Evolutionary conservation across 2,113 vertebrate genomes (phyloP), one percentile per base, ranked within the genome.

Genomic region (Oophaga pumilio): DNA sequence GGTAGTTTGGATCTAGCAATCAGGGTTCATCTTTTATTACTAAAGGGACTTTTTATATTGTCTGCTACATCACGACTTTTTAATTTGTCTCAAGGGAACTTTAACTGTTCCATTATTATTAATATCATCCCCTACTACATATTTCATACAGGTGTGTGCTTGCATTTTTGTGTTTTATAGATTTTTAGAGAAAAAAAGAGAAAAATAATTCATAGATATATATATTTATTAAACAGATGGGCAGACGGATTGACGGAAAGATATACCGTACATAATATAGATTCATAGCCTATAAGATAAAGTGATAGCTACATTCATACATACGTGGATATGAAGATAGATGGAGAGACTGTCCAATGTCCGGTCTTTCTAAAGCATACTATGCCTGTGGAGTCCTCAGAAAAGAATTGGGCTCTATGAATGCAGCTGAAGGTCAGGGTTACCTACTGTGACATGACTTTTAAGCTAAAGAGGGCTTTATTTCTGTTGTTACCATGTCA

Each of bases 361-460:
- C 84, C 9, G 90, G 20, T 1, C 85, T 82, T 83, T 86, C 91
- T 88, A 14, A 89, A 82, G 69, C 64, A 22, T 90, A 92, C 92
- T 79, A 66, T 90, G 89, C 87, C 91, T 89, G 84, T 26, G 22
- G 86, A 87, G 91, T 93, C 93, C 92, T 91, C 20, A 89, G 92
- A 90, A 94, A 89, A 89, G 4, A 89, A 89, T 71, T 26, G 91
- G 92, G 92, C 89, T 85, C 82, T 89, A 91, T 50, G 68, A 88
- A 90, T 91, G 73, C 90, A 87, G 89, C 92, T 91, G 94, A 95
- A 95, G 96, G 95, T 95, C 95, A 95, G 94, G 93, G 94, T 93
- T 93, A 93, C 93, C 92, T 93, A 92, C 94, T 93, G 94, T 89
- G 93, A 93, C 93, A 92, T 94, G 95, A 96, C 95, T 96, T 95